These are phyloP conservation scores for Sarcophaga carnaria DNA, from an alignment of 2,888 invertebrate genomes.

Conservation along the genomic window DNA sequence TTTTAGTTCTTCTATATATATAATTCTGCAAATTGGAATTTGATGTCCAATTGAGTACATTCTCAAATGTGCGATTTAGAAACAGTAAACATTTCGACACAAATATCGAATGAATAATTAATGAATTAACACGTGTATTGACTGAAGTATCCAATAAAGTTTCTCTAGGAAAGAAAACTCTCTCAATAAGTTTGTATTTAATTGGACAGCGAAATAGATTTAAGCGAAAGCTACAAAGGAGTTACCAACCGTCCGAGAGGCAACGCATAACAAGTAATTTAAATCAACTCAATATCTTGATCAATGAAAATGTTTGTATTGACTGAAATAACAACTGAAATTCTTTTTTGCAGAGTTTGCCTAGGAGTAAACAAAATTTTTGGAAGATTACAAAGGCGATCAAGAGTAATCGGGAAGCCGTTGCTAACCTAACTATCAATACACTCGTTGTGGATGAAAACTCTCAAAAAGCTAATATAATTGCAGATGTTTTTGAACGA, in stretches of 20 bases:
- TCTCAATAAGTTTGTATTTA: slow-evolving; percentile 11
- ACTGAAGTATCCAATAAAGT: not conserved
- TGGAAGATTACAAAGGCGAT: not conserved
- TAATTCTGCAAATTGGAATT: slow-evolving; percentile 3
- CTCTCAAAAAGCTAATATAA: not conserved
- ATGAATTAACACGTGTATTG: not conserved
- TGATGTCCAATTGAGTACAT: not conserved
- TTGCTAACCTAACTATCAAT: not conserved
- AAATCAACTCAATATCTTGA: slow-evolving; percentile 27
- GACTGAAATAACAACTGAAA: slow-evolving; percentile 7
- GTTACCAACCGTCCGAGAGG: not conserved
- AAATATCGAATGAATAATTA: not conserved
- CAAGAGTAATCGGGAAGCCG: not conserved
- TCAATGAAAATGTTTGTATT: slow-evolving; percentile 26
- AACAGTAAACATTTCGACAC: not conserved
- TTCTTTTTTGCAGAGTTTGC: not conserved
- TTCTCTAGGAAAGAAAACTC: slow-evolving; percentile 9
- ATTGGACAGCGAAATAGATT: slow-evolving; percentile 3
- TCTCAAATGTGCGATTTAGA: not conserved
- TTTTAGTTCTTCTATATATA: not conserved
- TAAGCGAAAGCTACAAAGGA: slow-evolving; percentile 1
- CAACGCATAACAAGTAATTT: slow-evolving; percentile 3
- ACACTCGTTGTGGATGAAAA: not conserved
- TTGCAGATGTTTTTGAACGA: slow-evolving; percentile 6
- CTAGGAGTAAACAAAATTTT: not conserved